Percentiles rank a stretch among this genome's conserved stretches.
Evolutionary conservation across 64 coral and sea anemone species (phyloP).

Genomic region (Dendrophyllia cribrosa): DNA sequence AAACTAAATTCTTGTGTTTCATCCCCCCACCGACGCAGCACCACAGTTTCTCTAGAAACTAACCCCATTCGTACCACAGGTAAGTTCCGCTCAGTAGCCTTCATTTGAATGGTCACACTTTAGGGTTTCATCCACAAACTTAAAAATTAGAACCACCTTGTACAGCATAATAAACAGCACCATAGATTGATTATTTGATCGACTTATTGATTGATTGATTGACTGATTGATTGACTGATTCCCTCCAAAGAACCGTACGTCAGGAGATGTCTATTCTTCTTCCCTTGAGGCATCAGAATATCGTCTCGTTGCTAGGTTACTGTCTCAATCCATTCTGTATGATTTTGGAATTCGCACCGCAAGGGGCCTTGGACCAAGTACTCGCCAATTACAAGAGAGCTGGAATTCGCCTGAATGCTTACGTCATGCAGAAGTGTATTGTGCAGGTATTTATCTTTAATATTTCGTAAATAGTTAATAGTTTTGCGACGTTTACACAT

Average conservation of each 20-base stretch:
- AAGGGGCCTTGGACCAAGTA: constrained; percentile 86
- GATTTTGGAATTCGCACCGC: constrained; percentile 91
- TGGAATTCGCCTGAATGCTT: constrained; percentile 79
- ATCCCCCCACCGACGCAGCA: no score
- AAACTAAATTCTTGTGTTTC: no score
- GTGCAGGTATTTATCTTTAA: constrained; percentile 77
- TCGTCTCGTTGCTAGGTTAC: constrained; percentile 84
- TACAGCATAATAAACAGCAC: not conserved
- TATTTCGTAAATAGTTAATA: no score
- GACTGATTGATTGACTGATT: not conserved
- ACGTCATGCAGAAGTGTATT: constrained; percentile 97
- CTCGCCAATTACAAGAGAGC: constrained; percentile 89
- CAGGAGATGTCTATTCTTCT: constrained; percentile 96
- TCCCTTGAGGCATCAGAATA: constrained; percentile 80
- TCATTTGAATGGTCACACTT: no score
- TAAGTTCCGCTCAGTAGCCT: no score
- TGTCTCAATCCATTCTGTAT: constrained; percentile 93
- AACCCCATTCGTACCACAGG: no score
- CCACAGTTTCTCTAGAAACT: no score
- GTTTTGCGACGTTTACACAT: no score
- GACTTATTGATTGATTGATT: not conserved
- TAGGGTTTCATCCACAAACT: no score
- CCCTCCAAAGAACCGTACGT: constrained; percentile 74
- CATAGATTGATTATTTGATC: not conserved
- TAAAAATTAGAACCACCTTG: no score